Conservation (phyloP, 2,797 vertebrate species). For the Otolemur crassicaudatus region DNA sequence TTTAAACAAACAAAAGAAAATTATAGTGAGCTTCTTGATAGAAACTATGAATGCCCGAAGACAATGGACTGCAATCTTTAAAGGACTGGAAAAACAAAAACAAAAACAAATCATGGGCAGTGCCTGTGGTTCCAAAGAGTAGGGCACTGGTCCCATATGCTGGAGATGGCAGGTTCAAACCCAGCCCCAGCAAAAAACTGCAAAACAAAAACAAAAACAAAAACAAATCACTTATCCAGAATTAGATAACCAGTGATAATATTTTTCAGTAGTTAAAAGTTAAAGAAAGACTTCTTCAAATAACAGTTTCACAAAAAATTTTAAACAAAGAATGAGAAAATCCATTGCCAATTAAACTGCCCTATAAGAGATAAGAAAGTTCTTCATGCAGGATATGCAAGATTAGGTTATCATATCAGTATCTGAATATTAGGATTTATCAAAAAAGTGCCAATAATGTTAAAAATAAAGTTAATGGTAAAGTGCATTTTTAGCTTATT, state of each 20-base stretch:
- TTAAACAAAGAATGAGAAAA: not conserved
- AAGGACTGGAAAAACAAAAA: not conserved
- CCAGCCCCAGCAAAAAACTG: too few relatives aligned
- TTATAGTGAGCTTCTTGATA: not conserved
- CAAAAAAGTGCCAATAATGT: not conserved
- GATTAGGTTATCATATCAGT: not conserved
- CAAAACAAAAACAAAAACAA: too few relatives aligned
- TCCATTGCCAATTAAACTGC: not conserved
- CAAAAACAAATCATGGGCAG: not conserved
- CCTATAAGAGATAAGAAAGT: not conserved
- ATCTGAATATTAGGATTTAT: not conserved
- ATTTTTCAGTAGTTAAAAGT: not conserved
- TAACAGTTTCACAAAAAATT: not conserved
- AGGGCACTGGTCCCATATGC: too few relatives aligned
- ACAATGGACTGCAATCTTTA: not conserved
- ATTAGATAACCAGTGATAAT: not conserved
- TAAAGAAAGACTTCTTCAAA: not conserved
- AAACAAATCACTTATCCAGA: not conserved
- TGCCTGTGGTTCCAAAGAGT: too few relatives aligned
- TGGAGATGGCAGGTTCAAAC: too few relatives aligned
- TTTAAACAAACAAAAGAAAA: not conserved
- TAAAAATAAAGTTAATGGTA: slow-evolving; percentile 14
- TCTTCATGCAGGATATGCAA: not conserved
- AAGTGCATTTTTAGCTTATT: not conserved
- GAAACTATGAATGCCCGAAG: not conserved